Conservation (phyloP, 64 coral and sea anemone species). For the Stichodactyla mertensii region DNA sequence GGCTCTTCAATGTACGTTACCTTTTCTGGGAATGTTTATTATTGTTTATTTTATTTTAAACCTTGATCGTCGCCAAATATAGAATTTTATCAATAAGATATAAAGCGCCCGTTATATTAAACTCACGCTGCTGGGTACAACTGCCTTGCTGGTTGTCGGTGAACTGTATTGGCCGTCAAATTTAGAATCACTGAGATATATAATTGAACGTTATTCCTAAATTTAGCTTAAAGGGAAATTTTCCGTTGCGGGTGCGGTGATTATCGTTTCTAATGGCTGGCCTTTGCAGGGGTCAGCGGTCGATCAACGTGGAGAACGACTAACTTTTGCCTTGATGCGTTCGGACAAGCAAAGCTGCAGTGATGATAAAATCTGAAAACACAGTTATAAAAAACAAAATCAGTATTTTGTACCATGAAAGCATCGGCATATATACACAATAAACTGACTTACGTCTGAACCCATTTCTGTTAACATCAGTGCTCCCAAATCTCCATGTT, state of each 20-base stretch:
- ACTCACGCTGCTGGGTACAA: neutral
- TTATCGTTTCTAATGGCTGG: too few species aligned
- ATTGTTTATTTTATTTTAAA: too few species aligned
- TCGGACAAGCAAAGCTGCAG: neutral
- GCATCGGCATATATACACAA: neutral
- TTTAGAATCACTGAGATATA: neutral
- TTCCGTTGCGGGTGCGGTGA: too few species aligned
- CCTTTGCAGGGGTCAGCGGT: neutral
- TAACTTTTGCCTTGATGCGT: neutral
- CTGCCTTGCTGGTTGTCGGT: neutral
- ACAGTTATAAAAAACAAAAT: neutral
- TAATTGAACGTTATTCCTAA: neutral
- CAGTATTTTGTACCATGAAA: neutral
- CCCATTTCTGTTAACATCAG: slow-evolving; percentile 24
- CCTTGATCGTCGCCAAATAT: too few species aligned
- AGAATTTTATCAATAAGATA: neutral
- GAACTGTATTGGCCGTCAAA: neutral
- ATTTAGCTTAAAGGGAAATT: neutral
- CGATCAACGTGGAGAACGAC: neutral
- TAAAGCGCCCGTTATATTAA: neutral
- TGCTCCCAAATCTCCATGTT: slow-evolving; percentile 7
- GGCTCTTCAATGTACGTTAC: too few species aligned
- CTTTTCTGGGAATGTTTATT: too few species aligned
- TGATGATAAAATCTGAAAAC: neutral
- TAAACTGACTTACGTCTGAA: neutral